phyloP scores from a whole-genome alignment of 1,140 invertebrate species.

The Tigriopus japonicus region DNA sequence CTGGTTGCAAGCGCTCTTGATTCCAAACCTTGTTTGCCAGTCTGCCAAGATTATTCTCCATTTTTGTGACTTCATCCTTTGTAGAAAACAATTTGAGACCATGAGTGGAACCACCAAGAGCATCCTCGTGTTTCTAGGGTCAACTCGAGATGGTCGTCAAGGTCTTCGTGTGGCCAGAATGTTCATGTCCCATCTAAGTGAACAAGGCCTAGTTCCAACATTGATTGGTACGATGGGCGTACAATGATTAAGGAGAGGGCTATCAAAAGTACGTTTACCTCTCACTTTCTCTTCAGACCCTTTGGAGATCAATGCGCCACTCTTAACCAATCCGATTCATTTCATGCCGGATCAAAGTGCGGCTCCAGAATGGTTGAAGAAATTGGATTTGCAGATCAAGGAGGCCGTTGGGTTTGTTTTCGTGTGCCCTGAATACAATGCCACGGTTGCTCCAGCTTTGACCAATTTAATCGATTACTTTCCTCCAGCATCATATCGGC shows the following conservation, averaged over 20 bases:
- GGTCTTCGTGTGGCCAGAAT: neutral
- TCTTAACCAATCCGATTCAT: neutral
- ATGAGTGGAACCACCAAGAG: too few relatives aligned
- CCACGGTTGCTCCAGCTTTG: neutral
- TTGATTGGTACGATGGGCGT: neutral
- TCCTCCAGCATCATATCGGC: neutral
- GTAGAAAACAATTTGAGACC: too few relatives aligned
- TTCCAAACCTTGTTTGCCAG: too few relatives aligned
- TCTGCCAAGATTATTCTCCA: too few relatives aligned
- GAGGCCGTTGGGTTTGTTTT: neutral
- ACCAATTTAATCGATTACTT: neutral
- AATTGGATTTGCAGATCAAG: neutral
- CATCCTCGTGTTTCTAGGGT: neutral
- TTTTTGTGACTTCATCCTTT: too few relatives aligned
- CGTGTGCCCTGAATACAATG: neutral
- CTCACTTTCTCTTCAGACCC: neutral
- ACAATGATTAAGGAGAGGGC: too few relatives aligned
- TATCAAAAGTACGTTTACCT: too few relatives aligned
- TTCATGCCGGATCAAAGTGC: neutral
- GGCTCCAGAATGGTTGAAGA: neutral
- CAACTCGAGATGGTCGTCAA: neutral
- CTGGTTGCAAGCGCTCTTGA: too few relatives aligned
- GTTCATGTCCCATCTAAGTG: too few relatives aligned
- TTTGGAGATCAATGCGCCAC: neutral
- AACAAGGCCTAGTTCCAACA: too few relatives aligned